Evolutionary conservation across 1,140 invertebrate genomes (phyloP).

Genomic region (Drosophila parvula): DNA sequence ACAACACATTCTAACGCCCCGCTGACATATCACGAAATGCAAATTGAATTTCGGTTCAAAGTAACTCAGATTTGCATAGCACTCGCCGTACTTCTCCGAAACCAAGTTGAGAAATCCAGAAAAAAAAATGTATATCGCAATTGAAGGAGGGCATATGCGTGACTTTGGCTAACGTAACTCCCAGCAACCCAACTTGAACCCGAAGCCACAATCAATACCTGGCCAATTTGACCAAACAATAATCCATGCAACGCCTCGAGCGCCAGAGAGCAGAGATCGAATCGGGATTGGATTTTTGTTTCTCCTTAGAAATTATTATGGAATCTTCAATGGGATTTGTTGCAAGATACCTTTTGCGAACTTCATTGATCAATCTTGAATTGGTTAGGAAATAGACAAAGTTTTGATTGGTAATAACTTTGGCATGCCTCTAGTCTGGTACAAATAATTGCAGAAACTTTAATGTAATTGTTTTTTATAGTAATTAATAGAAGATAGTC

Average conservation of each 20-base stretch:
- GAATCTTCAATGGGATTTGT: conserved; percentile 20
- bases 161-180: conserved; percentile 50
- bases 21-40: conserved; percentile 78
- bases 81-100: conserved; percentile 42
- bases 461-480: background rate
- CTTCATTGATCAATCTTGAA: conserved; percentile 7
- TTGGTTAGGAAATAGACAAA: conserved; percentile 1
- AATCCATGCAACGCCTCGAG: conserved; percentile 21
- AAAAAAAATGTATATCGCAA: conserved; percentile 55
- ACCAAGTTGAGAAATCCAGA: conserved; percentile 63
- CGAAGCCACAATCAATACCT: conserved; percentile 40
- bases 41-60: conserved; percentile 54
- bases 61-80: conserved; percentile 60
- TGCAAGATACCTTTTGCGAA: conserved; percentile 2
- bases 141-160: conserved; percentile 67
- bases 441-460: background rate
- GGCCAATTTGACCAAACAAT: conserved; percentile 50
- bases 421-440: background rate
- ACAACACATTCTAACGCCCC: conserved; percentile 72
- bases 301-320: conserved; percentile 18
- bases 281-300: conserved; percentile 1
- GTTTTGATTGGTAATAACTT: background rate
- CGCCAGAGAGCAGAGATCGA: conserved; percentile 12
- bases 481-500: background rate
- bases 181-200: conserved; percentile 20